These are phyloP conservation scores for Vandiemenella viatica DNA, from an alignment of 2,888 invertebrate species.

Conservation along the genomic window DNA sequence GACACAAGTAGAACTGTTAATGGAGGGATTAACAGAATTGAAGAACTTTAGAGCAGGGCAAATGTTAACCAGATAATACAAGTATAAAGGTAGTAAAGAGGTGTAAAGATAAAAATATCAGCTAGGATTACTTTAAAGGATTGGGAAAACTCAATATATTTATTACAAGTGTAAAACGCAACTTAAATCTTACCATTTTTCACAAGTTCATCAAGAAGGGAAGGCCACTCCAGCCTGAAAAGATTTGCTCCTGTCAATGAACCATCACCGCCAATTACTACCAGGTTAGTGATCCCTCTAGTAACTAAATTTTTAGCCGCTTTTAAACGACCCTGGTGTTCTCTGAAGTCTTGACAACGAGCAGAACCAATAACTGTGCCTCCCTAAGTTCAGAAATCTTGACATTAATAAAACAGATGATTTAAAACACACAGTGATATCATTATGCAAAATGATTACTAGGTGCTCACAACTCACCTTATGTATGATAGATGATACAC, in stretches of 20 bases:
- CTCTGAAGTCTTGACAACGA: slow-evolving; percentile 81
- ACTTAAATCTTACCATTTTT: slow-evolving; percentile 38
- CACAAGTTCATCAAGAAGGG: slow-evolving; percentile 69
- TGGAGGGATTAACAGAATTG: too few relatives aligned
- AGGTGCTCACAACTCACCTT: slow-evolving; percentile 36
- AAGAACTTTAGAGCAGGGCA: too few relatives aligned
- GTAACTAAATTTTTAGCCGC: slow-evolving; percentile 84
- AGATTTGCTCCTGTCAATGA: slow-evolving; percentile 93
- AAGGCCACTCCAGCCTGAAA: slow-evolving; percentile 87
- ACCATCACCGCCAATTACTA: slow-evolving; percentile 97
- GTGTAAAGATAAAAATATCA: too few relatives aligned
- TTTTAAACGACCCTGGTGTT: slow-evolving; percentile 75
- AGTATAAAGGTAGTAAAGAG: too few relatives aligned
- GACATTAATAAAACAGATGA: neutral
- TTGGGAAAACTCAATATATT: too few relatives aligned
- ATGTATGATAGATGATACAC: slow-evolving; percentile 96
- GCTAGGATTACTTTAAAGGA: too few relatives aligned
- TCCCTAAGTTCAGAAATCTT: slow-evolving; percentile 40
- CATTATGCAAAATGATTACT: neutral
- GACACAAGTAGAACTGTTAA: too few relatives aligned
- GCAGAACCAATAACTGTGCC: slow-evolving; percentile 98
- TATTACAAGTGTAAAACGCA: slow-evolving; percentile 4
- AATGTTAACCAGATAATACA: too few relatives aligned
- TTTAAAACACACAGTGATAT: neutral
- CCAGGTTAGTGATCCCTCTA: slow-evolving; percentile 82